Conservation (phyloP, 1,140 invertebrate species). For the Muscidifurax raptorellus region DNA sequence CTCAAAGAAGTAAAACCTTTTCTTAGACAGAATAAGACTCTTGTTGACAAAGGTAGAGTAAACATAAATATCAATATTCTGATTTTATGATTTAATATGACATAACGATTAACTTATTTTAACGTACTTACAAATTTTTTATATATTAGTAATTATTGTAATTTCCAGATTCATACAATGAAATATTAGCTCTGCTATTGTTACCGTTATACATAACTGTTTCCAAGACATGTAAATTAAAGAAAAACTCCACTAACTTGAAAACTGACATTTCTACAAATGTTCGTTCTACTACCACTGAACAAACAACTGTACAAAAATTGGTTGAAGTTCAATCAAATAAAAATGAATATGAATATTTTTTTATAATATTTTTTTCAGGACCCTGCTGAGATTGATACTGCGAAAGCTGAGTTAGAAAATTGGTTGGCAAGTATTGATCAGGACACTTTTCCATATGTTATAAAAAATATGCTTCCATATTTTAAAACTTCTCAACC, state of each 20-base stretch:
- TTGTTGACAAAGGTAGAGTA: background rate
- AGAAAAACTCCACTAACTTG: slow-evolving; percentile 18
- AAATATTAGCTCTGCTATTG: slow-evolving; percentile 37
- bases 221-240: background rate
- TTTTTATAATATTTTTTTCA: slow-evolving; percentile 12
- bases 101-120: too few species aligned
- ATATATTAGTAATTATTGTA: slow-evolving; percentile 15
- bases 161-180: slow-evolving; percentile 32
- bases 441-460: background rate
- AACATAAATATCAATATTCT: background rate
- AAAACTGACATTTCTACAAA: background rate
- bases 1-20: slow-evolving; percentile 36
- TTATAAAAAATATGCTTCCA: slow-evolving; percentile 25
- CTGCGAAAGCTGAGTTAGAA: background rate
- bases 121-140: background rate
- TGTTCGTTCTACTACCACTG: background rate
- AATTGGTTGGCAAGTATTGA: background rate
- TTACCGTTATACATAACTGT: slow-evolving; percentile 20
- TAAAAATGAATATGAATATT: background rate
- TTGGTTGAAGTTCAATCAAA: slow-evolving; percentile 1
- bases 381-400: background rate
- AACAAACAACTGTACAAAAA: slow-evolving; percentile 26
- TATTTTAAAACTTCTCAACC: slow-evolving; percentile 43
- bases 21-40: background rate
- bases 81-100: background rate